Evolutionary conservation across 2,113 vertebrate genomes (phyloP).

Genomic region (Nibea albiflora): DNA sequence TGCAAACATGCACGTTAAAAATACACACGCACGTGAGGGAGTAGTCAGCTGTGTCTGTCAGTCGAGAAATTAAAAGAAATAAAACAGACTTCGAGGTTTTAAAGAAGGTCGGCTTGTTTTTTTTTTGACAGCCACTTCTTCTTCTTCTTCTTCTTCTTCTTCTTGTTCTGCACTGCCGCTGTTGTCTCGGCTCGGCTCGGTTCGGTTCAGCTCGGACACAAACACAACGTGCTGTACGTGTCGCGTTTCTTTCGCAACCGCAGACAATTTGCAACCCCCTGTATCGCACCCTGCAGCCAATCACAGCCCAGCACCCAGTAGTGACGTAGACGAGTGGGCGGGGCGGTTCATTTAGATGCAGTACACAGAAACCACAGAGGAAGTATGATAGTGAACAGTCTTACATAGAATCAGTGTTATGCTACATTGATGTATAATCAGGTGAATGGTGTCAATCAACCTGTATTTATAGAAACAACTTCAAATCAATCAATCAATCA

Average conservation of each 20-base stretch:
- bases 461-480: too few species aligned
- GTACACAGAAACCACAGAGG: not conserved
- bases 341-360: not conserved
- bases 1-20: not conserved
- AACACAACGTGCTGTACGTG: not conserved
- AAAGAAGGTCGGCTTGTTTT: too few species aligned
- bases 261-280: too few species aligned
- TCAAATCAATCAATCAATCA: too few species aligned
- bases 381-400: not conserved
- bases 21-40: not conserved
- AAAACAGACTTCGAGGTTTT: not conserved
- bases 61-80: not conserved
- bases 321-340: conserved; percentile 60
- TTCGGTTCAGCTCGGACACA: not conserved
- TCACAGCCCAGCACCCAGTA: not conserved
- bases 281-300: conserved; percentile 54
- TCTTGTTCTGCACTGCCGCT: not conserved
- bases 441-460: too few species aligned
- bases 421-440: not conserved
- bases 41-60: not conserved
- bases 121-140: not conserved
- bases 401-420: not conserved
- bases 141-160: not conserved
- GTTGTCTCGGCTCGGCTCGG: conserved; percentile 8
- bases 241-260: conserved; percentile 14